Conservation (phyloP, 92 coral and sea anemone genomes). For the Umimayanthus chanpuru region DNA sequence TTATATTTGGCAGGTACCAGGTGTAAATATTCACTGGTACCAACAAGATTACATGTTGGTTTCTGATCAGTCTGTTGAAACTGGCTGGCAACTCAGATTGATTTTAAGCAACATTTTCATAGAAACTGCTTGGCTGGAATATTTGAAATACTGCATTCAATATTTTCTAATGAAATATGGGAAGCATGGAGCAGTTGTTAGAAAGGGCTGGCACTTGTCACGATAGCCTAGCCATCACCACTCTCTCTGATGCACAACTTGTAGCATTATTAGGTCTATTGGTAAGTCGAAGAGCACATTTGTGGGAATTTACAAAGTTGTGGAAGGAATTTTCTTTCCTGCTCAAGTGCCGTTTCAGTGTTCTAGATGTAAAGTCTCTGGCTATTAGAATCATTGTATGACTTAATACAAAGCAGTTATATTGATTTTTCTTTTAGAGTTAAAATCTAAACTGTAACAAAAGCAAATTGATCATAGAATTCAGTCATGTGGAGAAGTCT, state of each 20-base stretch:
- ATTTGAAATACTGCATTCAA: background rate
- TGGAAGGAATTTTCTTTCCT: background rate
- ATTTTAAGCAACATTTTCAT: background rate
- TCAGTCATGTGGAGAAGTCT: too few species aligned
- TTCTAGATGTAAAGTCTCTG: background rate
- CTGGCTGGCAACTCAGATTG: background rate
- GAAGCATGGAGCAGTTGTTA: conserved; percentile 13
- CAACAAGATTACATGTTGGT: background rate
- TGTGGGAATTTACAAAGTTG: background rate
- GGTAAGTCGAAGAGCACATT: conserved; percentile 12
- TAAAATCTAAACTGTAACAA: background rate
- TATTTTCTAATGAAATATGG: background rate
- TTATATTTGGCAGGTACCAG: conserved; percentile 30
- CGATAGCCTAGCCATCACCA: background rate
- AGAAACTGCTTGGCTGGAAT: background rate
- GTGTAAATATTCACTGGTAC: conserved; percentile 1
- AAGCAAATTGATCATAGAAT: background rate
- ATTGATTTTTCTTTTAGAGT: too few species aligned
- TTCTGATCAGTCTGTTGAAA: background rate
- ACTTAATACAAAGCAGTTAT: background rate
- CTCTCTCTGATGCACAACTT: conserved; percentile 12
- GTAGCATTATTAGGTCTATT: conserved; percentile 34
- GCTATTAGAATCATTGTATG: background rate
- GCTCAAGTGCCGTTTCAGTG: background rate
- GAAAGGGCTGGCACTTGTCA: background rate